Evolutionary conservation across 2,113 vertebrate species (phyloP).

Genomic region (Engystomops pustulosus): DNA sequence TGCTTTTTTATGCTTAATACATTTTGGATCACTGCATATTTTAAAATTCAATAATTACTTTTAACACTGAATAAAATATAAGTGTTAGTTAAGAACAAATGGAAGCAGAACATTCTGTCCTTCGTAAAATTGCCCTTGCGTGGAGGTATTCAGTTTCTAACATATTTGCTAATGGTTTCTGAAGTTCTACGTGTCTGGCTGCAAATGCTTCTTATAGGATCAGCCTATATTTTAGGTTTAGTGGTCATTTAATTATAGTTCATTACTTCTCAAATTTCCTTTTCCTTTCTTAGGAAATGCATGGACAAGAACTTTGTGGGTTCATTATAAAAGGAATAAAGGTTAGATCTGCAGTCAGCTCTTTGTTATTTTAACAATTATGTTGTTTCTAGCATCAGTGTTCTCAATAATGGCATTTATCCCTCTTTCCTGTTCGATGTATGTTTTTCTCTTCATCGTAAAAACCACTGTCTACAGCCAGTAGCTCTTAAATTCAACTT

Average conservation of each 20-base stretch:
- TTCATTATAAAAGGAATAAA: neutral
- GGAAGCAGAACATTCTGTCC: neutral
- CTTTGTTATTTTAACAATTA: neutral
- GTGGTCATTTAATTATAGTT: constrained; percentile 3
- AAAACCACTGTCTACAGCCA: neutral
- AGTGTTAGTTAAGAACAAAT: neutral
- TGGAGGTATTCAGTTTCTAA: neutral
- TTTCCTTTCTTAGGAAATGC: neutral
- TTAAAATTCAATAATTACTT: neutral
- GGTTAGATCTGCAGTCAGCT: neutral
- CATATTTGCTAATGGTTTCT: neutral
- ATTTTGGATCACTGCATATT: too few relatives aligned
- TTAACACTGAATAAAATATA: neutral
- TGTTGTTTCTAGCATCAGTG: too few relatives aligned
- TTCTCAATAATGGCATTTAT: neutral
- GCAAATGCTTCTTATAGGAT: neutral
- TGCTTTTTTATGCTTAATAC: too few relatives aligned
- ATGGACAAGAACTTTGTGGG: neutral
- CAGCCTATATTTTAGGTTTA: neutral
- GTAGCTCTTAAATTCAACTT: too few relatives aligned
- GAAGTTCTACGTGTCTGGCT: neutral
- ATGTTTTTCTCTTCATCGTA: neutral
- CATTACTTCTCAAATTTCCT: neutral
- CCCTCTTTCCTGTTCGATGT: neutral
- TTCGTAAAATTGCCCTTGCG: neutral